Evolutionary conservation across 2,797 vertebrate species (phyloP).

Genomic region (Zenarchopterus dispar): DNA sequence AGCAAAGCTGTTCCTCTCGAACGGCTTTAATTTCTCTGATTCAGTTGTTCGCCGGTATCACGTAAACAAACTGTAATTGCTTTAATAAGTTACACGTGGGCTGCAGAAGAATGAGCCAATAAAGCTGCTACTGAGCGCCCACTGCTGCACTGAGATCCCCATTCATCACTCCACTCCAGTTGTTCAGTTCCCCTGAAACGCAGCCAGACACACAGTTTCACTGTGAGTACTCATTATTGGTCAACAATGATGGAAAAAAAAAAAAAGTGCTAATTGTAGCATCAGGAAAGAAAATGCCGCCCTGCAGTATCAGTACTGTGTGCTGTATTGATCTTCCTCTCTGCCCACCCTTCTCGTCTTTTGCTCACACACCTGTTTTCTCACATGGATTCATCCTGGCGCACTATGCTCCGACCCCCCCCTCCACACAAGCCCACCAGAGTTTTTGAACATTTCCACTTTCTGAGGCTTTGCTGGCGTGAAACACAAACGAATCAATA

Average conservation of each 20-base stretch:
- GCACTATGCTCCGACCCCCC: slow-evolving; percentile 16
- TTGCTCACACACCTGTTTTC: slow-evolving; percentile 4
- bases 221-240: slow-evolving; percentile 10
- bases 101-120: slow-evolving; percentile 10
- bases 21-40: slow-evolving; percentile 4
- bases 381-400: slow-evolving; percentile 14
- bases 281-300: too few species aligned
- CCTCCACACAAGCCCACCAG: slow-evolving; percentile 14
- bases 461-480: slow-evolving; percentile 48
- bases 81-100: slow-evolving; percentile 31
- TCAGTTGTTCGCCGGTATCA: slow-evolving; percentile 11
- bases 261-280: too few species aligned
- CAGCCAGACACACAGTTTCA: neutral
- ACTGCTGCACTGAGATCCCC: slow-evolving; percentile 30
- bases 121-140: neutral
- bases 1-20: slow-evolving; percentile 1
- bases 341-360: too few species aligned
- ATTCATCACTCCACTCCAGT: slow-evolving; percentile 16
- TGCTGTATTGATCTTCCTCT: too few species aligned
- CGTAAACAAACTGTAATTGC: slow-evolving; percentile 33
- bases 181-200: slow-evolving; percentile 4
- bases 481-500: slow-evolving; percentile 64
- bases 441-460: slow-evolving; percentile 42
- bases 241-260: too few species aligned
- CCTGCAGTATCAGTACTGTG: too few species aligned